A percentile compares a stretch with the other conserved stretches of the same genome.
Conservation (phyloP, 2,113 vertebrate species). For the Cephalopterus ornatus region DNA sequence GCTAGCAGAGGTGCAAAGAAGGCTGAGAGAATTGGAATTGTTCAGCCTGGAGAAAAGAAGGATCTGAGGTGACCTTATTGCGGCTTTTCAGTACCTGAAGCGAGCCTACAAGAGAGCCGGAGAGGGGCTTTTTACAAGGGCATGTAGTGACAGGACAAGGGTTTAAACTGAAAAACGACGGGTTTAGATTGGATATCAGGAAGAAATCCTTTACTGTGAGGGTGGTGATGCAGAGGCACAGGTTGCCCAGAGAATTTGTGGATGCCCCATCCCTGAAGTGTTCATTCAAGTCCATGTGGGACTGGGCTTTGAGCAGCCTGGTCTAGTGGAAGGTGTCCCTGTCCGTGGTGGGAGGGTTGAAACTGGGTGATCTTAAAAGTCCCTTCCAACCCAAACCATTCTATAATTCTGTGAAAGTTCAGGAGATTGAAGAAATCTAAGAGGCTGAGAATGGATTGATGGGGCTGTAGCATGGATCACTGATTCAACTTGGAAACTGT, state of each 20-base stretch:
- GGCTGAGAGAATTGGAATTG: not conserved
- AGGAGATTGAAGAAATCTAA: not conserved
- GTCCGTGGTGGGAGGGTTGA: not conserved
- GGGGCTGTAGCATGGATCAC: not conserved
- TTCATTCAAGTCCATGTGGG: not conserved
- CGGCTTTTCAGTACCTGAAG: not conserved
- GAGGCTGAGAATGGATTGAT: not conserved
- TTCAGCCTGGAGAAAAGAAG: not conserved
- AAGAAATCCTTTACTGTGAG: not conserved
- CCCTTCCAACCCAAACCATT: not conserved
- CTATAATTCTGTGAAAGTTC: not conserved
- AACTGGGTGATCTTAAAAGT: not conserved
- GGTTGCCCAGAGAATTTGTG: not conserved
- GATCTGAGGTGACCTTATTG: not conserved
- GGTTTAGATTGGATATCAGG: not conserved
- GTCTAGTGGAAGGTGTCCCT: not conserved
- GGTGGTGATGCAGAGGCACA: not conserved
- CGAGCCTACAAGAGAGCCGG: not conserved
- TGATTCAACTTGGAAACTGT: not conserved
- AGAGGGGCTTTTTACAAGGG: not conserved
- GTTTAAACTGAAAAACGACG: not conserved
- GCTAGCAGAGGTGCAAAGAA: not conserved
- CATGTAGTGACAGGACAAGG: not conserved
- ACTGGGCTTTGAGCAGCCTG: not conserved
- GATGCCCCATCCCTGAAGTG: not conserved